A percentile compares a stretch with the other conserved stretches of the same genome.
Conservation (phyloP, 1,140 invertebrate genomes). For the Scaptomyza graminum region DNA sequence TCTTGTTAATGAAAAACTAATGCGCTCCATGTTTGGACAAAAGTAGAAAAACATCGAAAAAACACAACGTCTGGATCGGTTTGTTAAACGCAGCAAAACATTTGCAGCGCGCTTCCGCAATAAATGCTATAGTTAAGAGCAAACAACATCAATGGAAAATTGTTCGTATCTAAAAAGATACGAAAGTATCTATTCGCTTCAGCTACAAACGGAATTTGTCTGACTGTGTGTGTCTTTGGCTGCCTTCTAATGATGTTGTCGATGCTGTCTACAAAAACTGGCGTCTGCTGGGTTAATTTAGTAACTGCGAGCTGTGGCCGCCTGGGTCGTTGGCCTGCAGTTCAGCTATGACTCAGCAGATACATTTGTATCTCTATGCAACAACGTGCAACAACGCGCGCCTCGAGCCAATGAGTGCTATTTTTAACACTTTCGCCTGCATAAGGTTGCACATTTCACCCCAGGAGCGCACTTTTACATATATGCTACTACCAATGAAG, state of each 20-base stretch:
- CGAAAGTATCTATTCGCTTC: constrained; percentile 30
- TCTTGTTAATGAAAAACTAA: constrained; percentile 40
- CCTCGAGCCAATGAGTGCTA: constrained; percentile 49
- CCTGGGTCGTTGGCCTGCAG: constrained; percentile 73
- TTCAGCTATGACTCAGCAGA: constrained; percentile 40
- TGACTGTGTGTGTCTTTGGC: constrained; percentile 6
- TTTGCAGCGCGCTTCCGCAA: constrained; percentile 71
- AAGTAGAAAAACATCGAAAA: constrained; percentile 2
- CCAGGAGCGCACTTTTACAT: constrained; percentile 58
- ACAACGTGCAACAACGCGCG: constrained; percentile 29
- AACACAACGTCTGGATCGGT: constrained; percentile 2
- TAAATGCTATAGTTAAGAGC: constrained; percentile 38
- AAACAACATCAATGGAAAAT: constrained; percentile 18
- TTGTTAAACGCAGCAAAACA: constrained; percentile 73
- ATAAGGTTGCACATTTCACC: constrained; percentile 61
- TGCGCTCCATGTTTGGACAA: constrained; percentile 30
- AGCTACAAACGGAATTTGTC: background rate
- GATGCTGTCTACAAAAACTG: constrained; percentile 49
- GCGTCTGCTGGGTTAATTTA: constrained; percentile 56
- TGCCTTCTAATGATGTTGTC: constrained; percentile 67
- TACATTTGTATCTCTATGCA: constrained; percentile 39
- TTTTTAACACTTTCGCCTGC: constrained; percentile 75
- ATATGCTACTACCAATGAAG: constrained; percentile 20
- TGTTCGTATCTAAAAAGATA: constrained; percentile 38
- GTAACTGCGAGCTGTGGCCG: constrained; percentile 30